phyloP scores from a whole-genome alignment of 2,113 vertebrate genomes.

The Neodontobutis hainanensis region DNA sequence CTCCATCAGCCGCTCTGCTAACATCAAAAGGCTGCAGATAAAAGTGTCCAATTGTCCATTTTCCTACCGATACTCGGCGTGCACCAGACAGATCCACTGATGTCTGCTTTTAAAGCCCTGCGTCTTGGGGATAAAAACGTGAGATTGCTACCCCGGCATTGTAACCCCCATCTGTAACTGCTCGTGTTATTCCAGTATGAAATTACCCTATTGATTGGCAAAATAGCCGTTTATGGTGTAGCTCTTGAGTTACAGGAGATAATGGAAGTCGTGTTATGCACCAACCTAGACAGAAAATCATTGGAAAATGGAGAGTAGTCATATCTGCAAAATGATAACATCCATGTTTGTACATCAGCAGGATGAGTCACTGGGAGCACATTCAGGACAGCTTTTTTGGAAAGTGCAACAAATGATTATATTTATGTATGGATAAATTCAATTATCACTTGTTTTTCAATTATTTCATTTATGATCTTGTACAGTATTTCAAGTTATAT shows the following conservation, averaged over 20 bases:
- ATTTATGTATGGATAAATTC: constrained; percentile 1
- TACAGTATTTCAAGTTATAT: not conserved
- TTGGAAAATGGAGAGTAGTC: constrained; percentile 60
- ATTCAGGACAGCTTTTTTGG: not conserved
- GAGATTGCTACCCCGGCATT: constrained; percentile 34
- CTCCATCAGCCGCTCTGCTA: constrained; percentile 42
- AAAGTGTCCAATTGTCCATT: constrained; percentile 67
- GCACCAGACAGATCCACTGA: constrained; percentile 56
- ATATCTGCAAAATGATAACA: constrained; percentile 41
- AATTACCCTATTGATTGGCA: constrained; percentile 70
- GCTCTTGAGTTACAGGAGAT: constrained; percentile 72
- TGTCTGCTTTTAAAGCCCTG: constrained; percentile 58
- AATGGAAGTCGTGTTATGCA: constrained; percentile 67
- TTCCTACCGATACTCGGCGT: constrained; percentile 34
- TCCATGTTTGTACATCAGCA: constrained; percentile 15
- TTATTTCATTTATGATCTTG: not conserved
- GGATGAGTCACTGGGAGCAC: constrained; percentile 7
- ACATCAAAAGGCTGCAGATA: constrained; percentile 66
- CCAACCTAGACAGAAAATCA: constrained; percentile 69
- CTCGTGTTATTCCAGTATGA: constrained; percentile 68
- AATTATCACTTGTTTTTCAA: not conserved
- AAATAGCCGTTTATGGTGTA: constrained; percentile 60
- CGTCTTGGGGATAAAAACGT: constrained; percentile 58
- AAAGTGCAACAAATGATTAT: constrained; percentile 5
- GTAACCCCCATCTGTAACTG: constrained; percentile 42